Conservation (phyloP, 2,888 invertebrate species). For the Strigamia maritima region DNA sequence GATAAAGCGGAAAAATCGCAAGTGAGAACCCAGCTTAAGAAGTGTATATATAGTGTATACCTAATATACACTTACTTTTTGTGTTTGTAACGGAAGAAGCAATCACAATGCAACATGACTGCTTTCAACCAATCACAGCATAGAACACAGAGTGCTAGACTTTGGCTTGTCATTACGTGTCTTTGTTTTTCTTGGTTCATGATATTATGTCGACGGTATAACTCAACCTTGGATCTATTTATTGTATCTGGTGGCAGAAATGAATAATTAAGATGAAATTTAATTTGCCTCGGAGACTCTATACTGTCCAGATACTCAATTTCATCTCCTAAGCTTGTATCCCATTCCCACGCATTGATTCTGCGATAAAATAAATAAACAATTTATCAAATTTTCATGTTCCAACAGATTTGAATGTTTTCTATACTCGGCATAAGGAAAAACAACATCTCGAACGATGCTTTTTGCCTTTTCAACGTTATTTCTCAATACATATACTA, state of each 20-base stretch:
- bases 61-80: no score
- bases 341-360: neutral
- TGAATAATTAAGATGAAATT: neutral
- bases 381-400: neutral
- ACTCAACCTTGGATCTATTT: neutral
- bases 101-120: no score
- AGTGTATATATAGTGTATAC: no score
- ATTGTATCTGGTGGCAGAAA: neutral
- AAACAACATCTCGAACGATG: neutral
- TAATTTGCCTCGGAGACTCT: neutral
- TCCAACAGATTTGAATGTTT: no score
- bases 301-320: neutral
- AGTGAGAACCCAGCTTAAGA: no score
- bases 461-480: slow-evolving; percentile 66
- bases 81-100: no score
- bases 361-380: neutral
- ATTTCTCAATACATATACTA: slow-evolving; percentile 78
- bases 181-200: no score
- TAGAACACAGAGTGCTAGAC: no score
- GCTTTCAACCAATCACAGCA: no score
- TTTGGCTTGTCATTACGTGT: no score
- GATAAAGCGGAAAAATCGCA: no score
- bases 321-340: neutral
- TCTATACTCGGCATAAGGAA: neutral
- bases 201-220: no score